A percentile compares a stretch with the other conserved stretches of the same genome.
These are phyloP conservation scores for Odontocolon sp. DNA, from an alignment of 2,888 invertebrate genomes.

Conservation along the genomic window DNA sequence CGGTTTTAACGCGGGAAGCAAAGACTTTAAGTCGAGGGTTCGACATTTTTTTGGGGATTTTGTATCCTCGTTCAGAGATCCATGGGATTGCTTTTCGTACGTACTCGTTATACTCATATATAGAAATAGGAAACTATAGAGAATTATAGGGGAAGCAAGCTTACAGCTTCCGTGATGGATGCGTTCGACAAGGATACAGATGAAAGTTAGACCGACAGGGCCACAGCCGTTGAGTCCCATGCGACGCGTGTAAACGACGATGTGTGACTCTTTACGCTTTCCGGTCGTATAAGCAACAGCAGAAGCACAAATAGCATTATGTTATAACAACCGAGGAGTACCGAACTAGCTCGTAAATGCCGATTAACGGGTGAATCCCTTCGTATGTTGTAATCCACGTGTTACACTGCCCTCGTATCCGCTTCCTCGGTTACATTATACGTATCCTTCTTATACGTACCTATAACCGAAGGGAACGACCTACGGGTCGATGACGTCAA, in stretches of 20 bases:
- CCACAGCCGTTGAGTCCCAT: conserved; percentile 14
- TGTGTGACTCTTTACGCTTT: conserved; percentile 42
- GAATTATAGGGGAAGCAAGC: conserved; percentile 4
- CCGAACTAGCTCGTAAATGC: conserved; percentile 23
- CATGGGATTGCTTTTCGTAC: conserved; percentile 50
- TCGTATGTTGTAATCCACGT: conserved; percentile 19
- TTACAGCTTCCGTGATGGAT: conserved; percentile 26
- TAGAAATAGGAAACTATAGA: conserved; percentile 19
- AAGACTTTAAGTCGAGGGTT: conserved; percentile 21
- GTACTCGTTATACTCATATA: too few species aligned
- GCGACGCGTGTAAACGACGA: conserved; percentile 27
- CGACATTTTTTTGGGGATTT: too few species aligned
- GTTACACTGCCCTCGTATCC: neutral
- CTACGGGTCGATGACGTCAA: too few species aligned
- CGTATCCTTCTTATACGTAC: neutral
- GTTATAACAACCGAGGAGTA: neutral
- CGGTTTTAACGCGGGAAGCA: conserved; percentile 16
- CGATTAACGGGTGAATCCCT: conserved; percentile 38
- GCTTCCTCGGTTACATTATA: conserved; percentile 1
- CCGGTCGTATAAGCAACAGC: neutral
- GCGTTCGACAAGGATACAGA: conserved; percentile 30
- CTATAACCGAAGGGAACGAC: too few species aligned
- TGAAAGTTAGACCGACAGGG: conserved; percentile 8
- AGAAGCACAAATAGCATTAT: neutral
- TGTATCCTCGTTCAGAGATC: conserved; percentile 12